Evolutionary conservation across 2,888 invertebrate genomes (phyloP).

Genomic region (Sarcophaga rosellei): DNA sequence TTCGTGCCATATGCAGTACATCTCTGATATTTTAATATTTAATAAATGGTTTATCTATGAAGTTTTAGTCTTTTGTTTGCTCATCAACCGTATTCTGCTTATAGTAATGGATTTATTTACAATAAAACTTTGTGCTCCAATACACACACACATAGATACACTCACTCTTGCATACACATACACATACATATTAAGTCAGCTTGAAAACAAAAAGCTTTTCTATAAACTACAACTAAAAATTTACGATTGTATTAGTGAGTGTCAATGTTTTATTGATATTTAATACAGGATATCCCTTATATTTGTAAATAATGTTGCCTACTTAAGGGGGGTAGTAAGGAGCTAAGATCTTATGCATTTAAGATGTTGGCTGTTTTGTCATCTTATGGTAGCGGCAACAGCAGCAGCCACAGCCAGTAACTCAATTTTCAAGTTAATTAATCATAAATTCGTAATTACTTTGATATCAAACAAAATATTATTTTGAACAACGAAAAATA

Average conservation of each 20-base stretch:
- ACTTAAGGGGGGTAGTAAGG: no score
- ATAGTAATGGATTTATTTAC: background rate
- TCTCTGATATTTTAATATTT: constrained; percentile 31
- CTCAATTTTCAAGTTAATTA: constrained; percentile 53
- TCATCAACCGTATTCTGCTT: constrained; percentile 17
- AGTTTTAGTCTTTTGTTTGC: constrained; percentile 27
- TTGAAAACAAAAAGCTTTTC: no score
- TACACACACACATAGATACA: background rate
- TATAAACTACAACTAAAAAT: background rate
- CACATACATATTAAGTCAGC: background rate
- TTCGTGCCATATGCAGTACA: background rate
- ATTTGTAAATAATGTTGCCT: no score
- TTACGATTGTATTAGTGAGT: constrained; percentile 22
- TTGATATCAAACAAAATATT: constrained; percentile 42
- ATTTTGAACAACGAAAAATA: background rate
- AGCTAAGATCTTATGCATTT: no score
- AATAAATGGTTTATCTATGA: constrained; percentile 45
- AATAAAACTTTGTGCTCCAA: background rate
- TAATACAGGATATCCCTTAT: no score
- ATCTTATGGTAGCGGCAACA: background rate
- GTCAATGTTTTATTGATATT: constrained; percentile 4
- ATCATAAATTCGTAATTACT: constrained; percentile 64
- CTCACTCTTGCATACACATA: background rate
- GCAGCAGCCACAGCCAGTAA: background rate
- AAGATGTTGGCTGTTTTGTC: background rate